These are phyloP conservation scores for Metacarcinus magister DNA, from an alignment of 2,888 invertebrate species.

Conservation along the genomic window DNA sequence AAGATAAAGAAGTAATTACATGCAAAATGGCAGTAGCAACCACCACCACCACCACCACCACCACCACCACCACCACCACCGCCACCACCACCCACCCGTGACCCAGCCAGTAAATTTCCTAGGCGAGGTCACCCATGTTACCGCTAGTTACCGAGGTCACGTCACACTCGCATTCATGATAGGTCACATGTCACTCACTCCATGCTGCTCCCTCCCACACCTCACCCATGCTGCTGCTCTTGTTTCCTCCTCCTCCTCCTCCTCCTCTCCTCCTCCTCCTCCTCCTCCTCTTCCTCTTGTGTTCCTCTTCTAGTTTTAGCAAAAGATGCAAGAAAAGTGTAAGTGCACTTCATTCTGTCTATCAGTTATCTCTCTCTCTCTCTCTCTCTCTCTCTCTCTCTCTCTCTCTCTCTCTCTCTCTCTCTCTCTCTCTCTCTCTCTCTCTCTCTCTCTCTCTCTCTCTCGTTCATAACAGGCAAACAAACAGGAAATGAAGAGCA, in stretches of 20 bases:
- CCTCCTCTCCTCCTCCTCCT: conserved; percentile 30
- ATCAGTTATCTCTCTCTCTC: background rate
- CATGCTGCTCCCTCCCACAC: background rate
- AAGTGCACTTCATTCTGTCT: background rate
- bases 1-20: conserved; percentile 69
- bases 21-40: background rate
- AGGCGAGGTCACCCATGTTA: background rate
- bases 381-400: too few relatives aligned
- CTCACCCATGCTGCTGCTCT: background rate
- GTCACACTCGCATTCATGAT: background rate
- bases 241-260: background rate
- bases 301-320: background rate
- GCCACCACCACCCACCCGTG: background rate
- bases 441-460: conserved; percentile 5
- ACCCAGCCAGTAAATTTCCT: background rate
- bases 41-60: conserved; percentile 62
- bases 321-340: background rate
- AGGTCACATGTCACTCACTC: background rate
- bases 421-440: conserved; percentile 55
- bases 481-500: background rate
- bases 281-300: background rate
- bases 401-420: conserved; percentile 5
- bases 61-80: conserved; percentile 57
- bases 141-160: conserved; percentile 1
- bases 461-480: background rate